phyloP scores from a whole-genome alignment of 1,140 invertebrate genomes.

The Lethrus apterus region DNA sequence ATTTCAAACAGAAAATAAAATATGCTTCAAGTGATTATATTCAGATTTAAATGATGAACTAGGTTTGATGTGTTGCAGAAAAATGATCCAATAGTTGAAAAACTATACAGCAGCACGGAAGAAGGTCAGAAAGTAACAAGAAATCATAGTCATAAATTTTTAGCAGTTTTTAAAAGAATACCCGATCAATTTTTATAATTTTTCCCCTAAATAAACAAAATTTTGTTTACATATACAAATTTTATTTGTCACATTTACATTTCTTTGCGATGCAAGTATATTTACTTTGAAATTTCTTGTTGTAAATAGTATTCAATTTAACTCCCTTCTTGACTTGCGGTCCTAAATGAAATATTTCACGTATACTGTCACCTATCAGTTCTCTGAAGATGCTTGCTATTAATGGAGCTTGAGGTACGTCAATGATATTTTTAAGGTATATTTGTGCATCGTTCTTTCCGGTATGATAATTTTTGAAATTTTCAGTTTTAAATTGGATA shows the following conservation, averaged over 20 bases:
- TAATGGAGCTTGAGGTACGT: neutral
- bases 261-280: conserved; percentile 1
- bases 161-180: conserved; percentile 81
- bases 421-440: neutral
- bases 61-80: conserved; percentile 47
- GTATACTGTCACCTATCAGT: conserved; percentile 22
- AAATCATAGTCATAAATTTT: conserved; percentile 89
- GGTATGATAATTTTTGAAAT: neutral
- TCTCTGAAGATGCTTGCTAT: conserved; percentile 21
- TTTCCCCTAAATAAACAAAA: conserved; percentile 7
- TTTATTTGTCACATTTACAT: neutral
- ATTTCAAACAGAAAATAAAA: conserved; percentile 11
- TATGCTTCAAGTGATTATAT: neutral
- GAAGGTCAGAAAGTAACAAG: conserved; percentile 97
- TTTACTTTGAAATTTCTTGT: neutral
- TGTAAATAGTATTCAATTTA: neutral
- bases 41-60: neutral
- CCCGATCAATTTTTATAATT: conserved; percentile 38
- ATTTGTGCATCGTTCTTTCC: neutral
- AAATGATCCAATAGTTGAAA: conserved; percentile 75
- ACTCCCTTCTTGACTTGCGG: neutral
- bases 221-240: neutral
- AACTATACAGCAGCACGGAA: conserved; percentile 89
- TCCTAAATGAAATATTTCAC: conserved; percentile 20
- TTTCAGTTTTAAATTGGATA: conserved; percentile 20